Conservation (phyloP, 2,797 vertebrate species). For the Schizopygopsis pylzovi region DNA sequence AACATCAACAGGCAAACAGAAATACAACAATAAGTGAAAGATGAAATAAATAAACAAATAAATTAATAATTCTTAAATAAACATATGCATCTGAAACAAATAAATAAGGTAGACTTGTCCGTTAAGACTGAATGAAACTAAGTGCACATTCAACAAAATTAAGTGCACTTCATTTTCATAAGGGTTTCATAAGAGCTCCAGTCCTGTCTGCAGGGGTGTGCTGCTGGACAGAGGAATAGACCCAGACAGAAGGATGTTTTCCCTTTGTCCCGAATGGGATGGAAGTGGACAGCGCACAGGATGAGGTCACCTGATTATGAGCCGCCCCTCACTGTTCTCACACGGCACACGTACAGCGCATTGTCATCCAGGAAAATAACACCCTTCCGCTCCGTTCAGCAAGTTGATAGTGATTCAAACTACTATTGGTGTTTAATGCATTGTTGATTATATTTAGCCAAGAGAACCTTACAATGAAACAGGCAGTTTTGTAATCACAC, state of each 20-base stretch:
- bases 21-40: too few relatives aligned
- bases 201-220: neutral
- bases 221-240: neutral
- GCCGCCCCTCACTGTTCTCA: constrained; percentile 41
- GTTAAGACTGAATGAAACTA: neutral
- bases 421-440: neutral
- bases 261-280: constrained; percentile 11
- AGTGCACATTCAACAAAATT: neutral
- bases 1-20: too few relatives aligned
- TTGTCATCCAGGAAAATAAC: constrained; percentile 74
- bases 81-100: neutral
- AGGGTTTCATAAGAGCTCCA: too few relatives aligned
- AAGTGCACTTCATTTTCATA: neutral
- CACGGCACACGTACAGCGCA: constrained; percentile 29
- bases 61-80: neutral
- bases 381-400: constrained; percentile 71
- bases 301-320: constrained; percentile 27
- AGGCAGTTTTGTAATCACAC: neutral
- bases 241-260: constrained; percentile 7
- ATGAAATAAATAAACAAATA: too few relatives aligned
- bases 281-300: constrained; percentile 1
- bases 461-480: neutral
- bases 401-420: constrained; percentile 29
- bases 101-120: neutral
- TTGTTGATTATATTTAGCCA: neutral